Evolutionary conservation across 1,140 invertebrate genomes (phyloP).

Genomic region (Micrasema minimum): DNA sequence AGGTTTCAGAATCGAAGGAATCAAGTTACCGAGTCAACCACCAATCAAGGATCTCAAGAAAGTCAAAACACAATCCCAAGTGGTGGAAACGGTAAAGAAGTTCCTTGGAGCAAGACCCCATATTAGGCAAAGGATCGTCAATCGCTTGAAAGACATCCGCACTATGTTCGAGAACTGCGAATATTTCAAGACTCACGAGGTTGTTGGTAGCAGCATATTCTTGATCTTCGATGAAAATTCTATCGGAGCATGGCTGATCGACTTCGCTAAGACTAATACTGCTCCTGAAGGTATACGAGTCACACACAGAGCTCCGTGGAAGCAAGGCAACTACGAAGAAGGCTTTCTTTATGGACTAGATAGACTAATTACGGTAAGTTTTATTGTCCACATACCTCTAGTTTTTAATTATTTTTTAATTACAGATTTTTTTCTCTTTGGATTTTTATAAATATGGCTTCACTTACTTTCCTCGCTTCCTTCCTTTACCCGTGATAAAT

Average conservation of each 20-base stretch:
- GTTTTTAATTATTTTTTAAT: background rate
- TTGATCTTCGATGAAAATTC: slow-evolving; percentile 90
- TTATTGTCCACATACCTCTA: slow-evolving; percentile 1
- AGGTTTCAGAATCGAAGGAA: slow-evolving; percentile 96
- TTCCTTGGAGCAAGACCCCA: slow-evolving; percentile 79
- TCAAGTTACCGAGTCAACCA: slow-evolving; percentile 82
- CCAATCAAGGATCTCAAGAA: slow-evolving; percentile 82
- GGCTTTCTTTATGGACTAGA: slow-evolving; percentile 92
- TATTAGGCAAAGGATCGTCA: slow-evolving; percentile 76
- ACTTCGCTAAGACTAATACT: slow-evolving; percentile 91
- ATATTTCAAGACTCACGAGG: slow-evolving; percentile 92
- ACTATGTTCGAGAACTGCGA: slow-evolving; percentile 83
- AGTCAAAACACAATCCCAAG: slow-evolving; percentile 80
- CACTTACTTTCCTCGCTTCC: background rate
- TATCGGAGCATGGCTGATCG: slow-evolving; percentile 94
- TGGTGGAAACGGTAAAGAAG: slow-evolving; percentile 80
- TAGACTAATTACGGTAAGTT: slow-evolving; percentile 73
- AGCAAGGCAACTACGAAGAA: slow-evolving; percentile 93
- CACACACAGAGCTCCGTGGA: slow-evolving; percentile 83
- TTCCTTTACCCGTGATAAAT: background rate
- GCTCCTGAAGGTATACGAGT: slow-evolving; percentile 78
- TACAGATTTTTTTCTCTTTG: too few relatives aligned
- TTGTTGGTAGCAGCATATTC: slow-evolving; percentile 94
- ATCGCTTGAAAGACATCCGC: slow-evolving; percentile 81
- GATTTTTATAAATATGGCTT: too few relatives aligned